Conservation (phyloP, 2,113 vertebrate genomes). For the Notothenia rossii region DNA sequence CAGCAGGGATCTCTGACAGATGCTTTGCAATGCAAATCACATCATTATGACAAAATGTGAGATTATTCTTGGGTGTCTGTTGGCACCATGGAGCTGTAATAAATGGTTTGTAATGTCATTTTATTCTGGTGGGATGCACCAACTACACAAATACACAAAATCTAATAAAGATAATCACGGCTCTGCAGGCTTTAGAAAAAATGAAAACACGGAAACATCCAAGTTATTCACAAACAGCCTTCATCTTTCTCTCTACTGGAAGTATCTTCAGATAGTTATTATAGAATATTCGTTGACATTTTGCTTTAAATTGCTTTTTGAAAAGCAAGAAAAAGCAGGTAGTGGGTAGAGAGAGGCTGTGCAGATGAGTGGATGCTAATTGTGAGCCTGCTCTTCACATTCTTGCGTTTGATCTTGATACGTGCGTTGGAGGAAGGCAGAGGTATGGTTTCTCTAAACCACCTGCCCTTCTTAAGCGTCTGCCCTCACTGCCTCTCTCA, state of each 20-base stretch:
- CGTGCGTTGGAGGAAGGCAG: slow-evolving; percentile 4
- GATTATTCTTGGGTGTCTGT: slow-evolving; percentile 65
- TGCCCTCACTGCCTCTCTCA: neutral
- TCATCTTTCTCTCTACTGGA: slow-evolving; percentile 30
- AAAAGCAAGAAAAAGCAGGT: slow-evolving; percentile 32
- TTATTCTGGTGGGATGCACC: slow-evolving; percentile 53
- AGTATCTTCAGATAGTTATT: slow-evolving; percentile 41
- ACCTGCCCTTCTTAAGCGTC: neutral
- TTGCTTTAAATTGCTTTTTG: slow-evolving; percentile 46
- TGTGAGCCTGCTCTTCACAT: neutral
- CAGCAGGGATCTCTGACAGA: slow-evolving; percentile 52
- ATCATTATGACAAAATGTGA: slow-evolving; percentile 73
- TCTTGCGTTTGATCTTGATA: slow-evolving; percentile 43
- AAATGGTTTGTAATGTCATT: slow-evolving; percentile 70
- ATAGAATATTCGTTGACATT: slow-evolving; percentile 52
- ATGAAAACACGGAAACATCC: slow-evolving; percentile 32
- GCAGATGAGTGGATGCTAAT: slow-evolving; percentile 53
- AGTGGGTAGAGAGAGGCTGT: slow-evolving; percentile 9
- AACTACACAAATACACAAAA: slow-evolving; percentile 32
- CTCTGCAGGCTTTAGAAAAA: slow-evolving; percentile 25
- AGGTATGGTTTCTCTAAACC: slow-evolving; percentile 11
- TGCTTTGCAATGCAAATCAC: slow-evolving; percentile 79
- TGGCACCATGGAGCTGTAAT: slow-evolving; percentile 47
- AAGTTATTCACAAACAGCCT: slow-evolving; percentile 38
- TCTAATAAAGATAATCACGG: slow-evolving; percentile 57